Percentiles rank a stretch among this genome's conserved stretches.
Conservation (phyloP, 2,797 vertebrate species). For the Hydrophis major region DNA sequence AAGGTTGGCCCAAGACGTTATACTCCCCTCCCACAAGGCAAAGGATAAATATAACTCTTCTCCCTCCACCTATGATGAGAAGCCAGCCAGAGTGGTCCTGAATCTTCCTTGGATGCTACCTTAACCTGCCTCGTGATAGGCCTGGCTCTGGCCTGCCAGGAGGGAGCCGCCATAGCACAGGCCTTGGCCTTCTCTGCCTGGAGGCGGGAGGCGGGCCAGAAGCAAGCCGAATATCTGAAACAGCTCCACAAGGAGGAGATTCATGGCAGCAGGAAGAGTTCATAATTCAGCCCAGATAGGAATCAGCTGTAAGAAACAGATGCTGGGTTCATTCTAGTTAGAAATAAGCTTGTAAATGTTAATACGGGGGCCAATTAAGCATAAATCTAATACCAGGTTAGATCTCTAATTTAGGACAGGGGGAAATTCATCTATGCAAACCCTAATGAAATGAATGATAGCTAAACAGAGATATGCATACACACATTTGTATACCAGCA, state of each 20-base stretch:
- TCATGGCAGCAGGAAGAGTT: conserved; percentile 18
- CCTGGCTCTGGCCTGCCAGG: not conserved
- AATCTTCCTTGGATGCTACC: not conserved
- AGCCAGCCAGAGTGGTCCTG: not conserved
- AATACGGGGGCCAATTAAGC: conserved; percentile 15
- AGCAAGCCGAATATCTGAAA: not conserved
- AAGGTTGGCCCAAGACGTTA: not conserved
- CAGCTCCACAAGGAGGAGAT: not conserved
- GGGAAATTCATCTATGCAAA: not conserved
- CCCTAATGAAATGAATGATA: not conserved
- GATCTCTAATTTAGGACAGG: not conserved
- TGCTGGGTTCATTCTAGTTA: conserved; percentile 9
- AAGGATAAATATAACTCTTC: not conserved
- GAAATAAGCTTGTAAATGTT: conserved; percentile 20
- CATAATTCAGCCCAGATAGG: conserved; percentile 9
- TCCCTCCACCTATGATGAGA: not conserved
- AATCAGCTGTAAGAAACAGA: conserved; percentile 16
- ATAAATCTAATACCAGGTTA: not conserved
- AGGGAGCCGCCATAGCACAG: not conserved
- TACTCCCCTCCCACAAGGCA: not conserved
- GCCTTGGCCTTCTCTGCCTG: not conserved
- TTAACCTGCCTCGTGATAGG: not conserved
- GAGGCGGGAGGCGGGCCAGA: not conserved
- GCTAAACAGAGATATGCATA: not conserved
- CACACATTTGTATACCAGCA: not conserved